phyloP scores from a whole-genome alignment of 2,113 vertebrate genomes.

The Callocephalon fimbriatum region DNA sequence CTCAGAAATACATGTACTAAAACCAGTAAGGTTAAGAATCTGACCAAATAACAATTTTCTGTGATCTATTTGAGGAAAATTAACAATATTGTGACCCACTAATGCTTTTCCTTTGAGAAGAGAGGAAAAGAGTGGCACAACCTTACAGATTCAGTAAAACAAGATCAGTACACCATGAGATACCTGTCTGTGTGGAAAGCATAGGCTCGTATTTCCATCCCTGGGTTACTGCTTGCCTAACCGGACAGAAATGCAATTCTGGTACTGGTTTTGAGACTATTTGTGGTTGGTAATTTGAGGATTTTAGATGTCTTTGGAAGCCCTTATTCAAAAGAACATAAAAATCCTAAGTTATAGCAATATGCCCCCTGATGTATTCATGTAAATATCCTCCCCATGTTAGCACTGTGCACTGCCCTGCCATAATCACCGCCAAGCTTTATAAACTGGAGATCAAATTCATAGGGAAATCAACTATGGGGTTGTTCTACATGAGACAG shows the following conservation, averaged over 20 bases:
- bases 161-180: background rate
- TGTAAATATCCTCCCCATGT: background rate
- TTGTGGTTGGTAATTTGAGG: background rate
- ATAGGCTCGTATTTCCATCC: background rate
- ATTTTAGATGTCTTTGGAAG: background rate
- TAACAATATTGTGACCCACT: background rate
- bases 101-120: background rate
- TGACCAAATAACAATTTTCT: background rate
- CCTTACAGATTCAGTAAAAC: too few species aligned
- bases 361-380: background rate
- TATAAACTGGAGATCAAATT: background rate
- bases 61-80: background rate
- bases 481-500: background rate
- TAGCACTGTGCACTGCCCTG: background rate
- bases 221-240: background rate
- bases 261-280: background rate
- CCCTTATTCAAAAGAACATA: background rate
- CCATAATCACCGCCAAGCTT: background rate
- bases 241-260: background rate
- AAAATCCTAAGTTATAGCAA: background rate
- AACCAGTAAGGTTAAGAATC: background rate
- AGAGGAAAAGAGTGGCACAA: background rate
- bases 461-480: background rate
- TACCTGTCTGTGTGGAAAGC: background rate
- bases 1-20: background rate